These are phyloP conservation scores for Polyommatus iphigenia DNA, from an alignment of 2,888 invertebrate genomes.

Conservation along the genomic window DNA sequence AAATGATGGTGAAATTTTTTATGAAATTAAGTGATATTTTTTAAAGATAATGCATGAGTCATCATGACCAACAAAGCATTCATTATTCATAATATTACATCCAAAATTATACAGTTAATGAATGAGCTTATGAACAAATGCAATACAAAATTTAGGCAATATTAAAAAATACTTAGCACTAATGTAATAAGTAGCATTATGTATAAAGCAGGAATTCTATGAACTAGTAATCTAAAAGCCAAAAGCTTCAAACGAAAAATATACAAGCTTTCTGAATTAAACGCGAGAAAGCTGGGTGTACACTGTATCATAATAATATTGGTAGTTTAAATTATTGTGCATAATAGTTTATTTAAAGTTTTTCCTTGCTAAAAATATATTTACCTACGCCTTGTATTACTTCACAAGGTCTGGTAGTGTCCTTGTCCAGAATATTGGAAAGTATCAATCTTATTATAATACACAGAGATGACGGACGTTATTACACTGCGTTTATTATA, in stretches of 20 bases:
- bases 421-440: no score
- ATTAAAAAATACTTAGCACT: slow-evolving; percentile 21
- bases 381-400: no score
- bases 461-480: no score
- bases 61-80: no score
- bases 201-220: slow-evolving; percentile 36
- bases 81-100: no score
- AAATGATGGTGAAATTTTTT: no score
- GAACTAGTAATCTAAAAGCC: slow-evolving; percentile 67
- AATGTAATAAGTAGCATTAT: slow-evolving; percentile 33
- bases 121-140: not conserved
- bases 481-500: no score
- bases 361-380: no score
- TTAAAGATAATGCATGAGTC: no score
- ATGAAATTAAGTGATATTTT: no score
- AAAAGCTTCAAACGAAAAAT: slow-evolving; percentile 73
- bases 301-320: slow-evolving; percentile 43
- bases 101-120: not conserved
- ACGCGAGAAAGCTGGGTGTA: slow-evolving; percentile 49
- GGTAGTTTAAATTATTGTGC: not conserved
- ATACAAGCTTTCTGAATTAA: slow-evolving; percentile 58
- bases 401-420: no score
- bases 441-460: no score
- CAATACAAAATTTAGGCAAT: not conserved
- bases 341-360: not conserved